Evolutionary conservation across 2,888 invertebrate species (phyloP).

Genomic region (Hypercompe scribonia): DNA sequence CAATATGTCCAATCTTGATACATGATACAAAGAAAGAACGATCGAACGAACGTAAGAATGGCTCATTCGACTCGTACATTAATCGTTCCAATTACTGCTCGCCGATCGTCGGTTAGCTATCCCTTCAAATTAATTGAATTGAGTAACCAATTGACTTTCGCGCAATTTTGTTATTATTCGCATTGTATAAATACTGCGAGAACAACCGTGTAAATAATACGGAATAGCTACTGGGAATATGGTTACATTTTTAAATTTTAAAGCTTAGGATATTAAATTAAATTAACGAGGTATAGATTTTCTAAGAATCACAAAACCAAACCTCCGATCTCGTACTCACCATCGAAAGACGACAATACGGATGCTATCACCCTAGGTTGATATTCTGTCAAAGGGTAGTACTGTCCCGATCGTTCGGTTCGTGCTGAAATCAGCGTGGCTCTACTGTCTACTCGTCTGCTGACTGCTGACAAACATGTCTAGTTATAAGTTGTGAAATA

Average conservation of each 20-base stretch:
- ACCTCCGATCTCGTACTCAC: too few relatives aligned
- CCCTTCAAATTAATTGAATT: conserved; percentile 81
- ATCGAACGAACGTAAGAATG: conserved; percentile 63
- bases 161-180: conserved; percentile 72
- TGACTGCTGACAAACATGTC: background rate
- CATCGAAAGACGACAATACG: too few relatives aligned
- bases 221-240: background rate
- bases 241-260: background rate
- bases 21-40: conserved; percentile 58
- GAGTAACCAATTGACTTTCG: conserved; percentile 82
- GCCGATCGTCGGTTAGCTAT: conserved; percentile 68
- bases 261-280: background rate
- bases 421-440: too few relatives aligned
- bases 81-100: conserved; percentile 79
- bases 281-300: background rate
- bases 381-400: too few relatives aligned
- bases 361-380: too few relatives aligned
- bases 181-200: conserved; percentile 33
- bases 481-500: background rate
- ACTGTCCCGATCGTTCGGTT: too few relatives aligned
- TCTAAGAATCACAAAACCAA: background rate
- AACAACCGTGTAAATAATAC: background rate
- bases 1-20: conserved; percentile 71
- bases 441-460: too few relatives aligned
- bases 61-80: conserved; percentile 70